Base-by-base conservation (phyloP, 1,140 invertebrate genomes). In the Ylistrum balloti region DNA sequence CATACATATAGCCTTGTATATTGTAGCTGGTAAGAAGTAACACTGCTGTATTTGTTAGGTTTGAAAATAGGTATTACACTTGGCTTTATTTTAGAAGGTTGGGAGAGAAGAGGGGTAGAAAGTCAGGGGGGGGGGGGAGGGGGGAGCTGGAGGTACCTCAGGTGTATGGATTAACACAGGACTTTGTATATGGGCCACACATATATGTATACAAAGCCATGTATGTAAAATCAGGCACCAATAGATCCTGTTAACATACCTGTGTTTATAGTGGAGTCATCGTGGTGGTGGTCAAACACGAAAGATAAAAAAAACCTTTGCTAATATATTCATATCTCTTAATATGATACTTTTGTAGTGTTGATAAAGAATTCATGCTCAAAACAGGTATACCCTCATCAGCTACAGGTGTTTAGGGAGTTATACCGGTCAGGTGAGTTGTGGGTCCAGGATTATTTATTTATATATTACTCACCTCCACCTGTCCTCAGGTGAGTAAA, bases 401-500 rank as follows among this genome's bases (percentile, higher is more conserved):
- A 74, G n/a, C 1, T 48, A 48, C 45, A 48, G 45, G n/a, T 74
- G 11, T 7, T 74, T 5, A 28, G 56, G 56, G 56, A 28, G 56
- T 74, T 28, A 17, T 74, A 74, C 56, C n/a, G 56, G 56, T 74
- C 5, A 28, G 56, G 22, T 74, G n/a, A n/a, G n/a, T n/a, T n/a
- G n/a, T n/a, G n/a, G n/a, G n/a, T 74, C 9, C 9, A 17, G 15
- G n/a, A n/a, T 28, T 74, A 74, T 17, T 74, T 74, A 5, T 74
- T 74, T 74, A 74, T 28, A 28, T 48, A 74, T 74, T 11, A 1
- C 9, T n/a, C 56, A 28, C 11, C 56, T 74, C 13, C 56, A 74
- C 56, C 56, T 74, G 56, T n/a, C 56, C 56, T 28, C 22, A 74
- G 22, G 22, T 74, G 56, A 74, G 56, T 74, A 74, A 56, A 56